Percentiles rank a stretch among this genome's conserved stretches.
Evolutionary conservation across 2,113 vertebrate species (phyloP).

Genomic region (Ginglymostoma cirratum): DNA sequence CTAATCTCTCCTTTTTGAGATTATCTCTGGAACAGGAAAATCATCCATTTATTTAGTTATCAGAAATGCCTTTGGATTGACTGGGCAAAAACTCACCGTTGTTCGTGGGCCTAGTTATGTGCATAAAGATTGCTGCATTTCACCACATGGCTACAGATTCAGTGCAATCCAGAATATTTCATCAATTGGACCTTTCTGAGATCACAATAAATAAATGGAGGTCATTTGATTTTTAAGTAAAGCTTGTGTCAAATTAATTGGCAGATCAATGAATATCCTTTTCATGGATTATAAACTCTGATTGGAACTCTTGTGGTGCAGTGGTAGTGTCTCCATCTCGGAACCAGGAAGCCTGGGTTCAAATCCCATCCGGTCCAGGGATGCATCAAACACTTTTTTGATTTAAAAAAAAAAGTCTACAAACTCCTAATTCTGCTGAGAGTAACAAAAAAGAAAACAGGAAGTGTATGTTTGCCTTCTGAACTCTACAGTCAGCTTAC

Average conservation of each 20-base stretch:
- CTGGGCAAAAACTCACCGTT: not conserved
- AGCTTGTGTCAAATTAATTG: not conserved
- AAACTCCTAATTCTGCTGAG: not conserved
- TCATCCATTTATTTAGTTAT: not conserved
- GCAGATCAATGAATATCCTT: not conserved
- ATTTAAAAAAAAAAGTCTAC: not conserved
- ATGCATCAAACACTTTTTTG: no score
- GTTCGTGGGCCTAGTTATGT: not conserved
- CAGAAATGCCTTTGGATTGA: not conserved
- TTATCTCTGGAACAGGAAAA: not conserved
- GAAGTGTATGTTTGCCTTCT: not conserved
- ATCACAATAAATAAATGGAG: not conserved
- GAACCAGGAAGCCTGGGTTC: no score
- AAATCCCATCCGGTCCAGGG: no score
- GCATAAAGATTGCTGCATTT: not conserved
- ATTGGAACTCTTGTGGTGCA: not conserved
- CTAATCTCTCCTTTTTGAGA: not conserved
- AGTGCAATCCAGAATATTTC: not conserved
- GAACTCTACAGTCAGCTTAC: not conserved
- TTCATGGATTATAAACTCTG: not conserved
- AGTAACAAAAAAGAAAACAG: not conserved
- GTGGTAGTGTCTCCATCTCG: no score
- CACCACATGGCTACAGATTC: not conserved
- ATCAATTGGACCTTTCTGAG: not conserved
- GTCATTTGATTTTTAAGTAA: not conserved